Conservation (phyloP, 2,888 invertebrate genomes). For the Lagria hirta region DNA sequence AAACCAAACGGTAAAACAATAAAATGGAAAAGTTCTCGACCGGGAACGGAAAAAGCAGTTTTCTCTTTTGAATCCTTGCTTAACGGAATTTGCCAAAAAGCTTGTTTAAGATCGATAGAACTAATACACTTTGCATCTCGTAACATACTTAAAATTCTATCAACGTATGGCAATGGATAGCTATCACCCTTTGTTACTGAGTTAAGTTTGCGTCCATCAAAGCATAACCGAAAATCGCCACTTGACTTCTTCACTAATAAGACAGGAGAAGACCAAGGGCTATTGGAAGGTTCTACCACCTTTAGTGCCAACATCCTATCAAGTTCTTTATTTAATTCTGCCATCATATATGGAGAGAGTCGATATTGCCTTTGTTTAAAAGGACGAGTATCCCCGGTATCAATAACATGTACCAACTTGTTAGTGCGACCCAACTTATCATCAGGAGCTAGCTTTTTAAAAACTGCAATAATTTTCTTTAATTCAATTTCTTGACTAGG, state of each 20-base stretch:
- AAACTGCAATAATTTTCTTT: too few relatives aligned
- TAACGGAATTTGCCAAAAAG: constrained; percentile 37
- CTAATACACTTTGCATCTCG: constrained; percentile 31
- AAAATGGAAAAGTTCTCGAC: constrained; percentile 38
- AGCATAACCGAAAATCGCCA: constrained; percentile 33
- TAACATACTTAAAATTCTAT: constrained; percentile 31
- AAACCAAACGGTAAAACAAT: constrained; percentile 31
- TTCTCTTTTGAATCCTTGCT: constrained; percentile 30
- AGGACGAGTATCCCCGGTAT: constrained; percentile 27
- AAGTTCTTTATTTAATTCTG: constrained; percentile 22
- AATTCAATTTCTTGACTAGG: too few relatives aligned
- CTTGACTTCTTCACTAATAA: constrained; percentile 34
- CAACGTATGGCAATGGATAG: constrained; percentile 36
- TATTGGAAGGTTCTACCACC: constrained; percentile 23
- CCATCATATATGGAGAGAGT: constrained; percentile 16
- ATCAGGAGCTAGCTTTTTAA: too few relatives aligned
- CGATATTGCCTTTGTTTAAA: constrained; percentile 23
- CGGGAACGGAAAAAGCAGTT: constrained; percentile 40
- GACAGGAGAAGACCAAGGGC: constrained; percentile 35
- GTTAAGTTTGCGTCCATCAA: constrained; percentile 37
- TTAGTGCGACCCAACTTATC: constrained; percentile 28
- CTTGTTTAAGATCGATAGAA: constrained; percentile 31
- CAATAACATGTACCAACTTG: constrained; percentile 23
- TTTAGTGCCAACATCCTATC: constrained; percentile 24
- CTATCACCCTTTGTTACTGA: constrained; percentile 33